Evolutionary conservation across 2,888 invertebrate species (phyloP), one percentile per base, ranked within the genome.

Genomic region (Nysson spinosus): DNA sequence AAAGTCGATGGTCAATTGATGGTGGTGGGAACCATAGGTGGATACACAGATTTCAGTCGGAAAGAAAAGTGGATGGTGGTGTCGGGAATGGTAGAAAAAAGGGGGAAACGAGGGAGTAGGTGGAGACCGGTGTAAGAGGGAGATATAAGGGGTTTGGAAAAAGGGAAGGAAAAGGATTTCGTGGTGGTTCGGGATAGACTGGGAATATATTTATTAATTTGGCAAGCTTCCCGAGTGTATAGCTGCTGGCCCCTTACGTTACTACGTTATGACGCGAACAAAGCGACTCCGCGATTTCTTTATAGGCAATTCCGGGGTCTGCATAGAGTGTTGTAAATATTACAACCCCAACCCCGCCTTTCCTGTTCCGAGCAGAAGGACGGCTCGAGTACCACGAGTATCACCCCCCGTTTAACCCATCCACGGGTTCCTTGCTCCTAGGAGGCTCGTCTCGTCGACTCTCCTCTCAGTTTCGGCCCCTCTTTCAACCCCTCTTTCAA

Each of bases 161-260:
- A 51, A 40, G 24, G 17, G 7, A 54, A 39, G 28, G 43, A 35
- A 19, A 46, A 51, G 63, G 54, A 51, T 39, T 39, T 47, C 56
- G 52, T 50, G 55, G 54, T 55, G 73, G n/a, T n/a, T n/a, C n/a
- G n/a, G 68, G 72, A 81, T 84, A 78, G 82, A 79, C 81, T 78
- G 78, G n/a, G 79, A 81, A 85, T 85, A 82, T 86, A 86, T 86
- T 86, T 86, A 86, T 86, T 86, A 86, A 86, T 86, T 86, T 86
- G 86, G 85, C 85, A 83, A 79, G 69, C 76, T 70, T 84, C 84
- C 85, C 84, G 79, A 72, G 73, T 78, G 79, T 83, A 79, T 80
- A 81, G 82, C 79, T 76, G 70, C 77, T 77, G 75, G 77, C 79
- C 77, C 77, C 79, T 83, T 83, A 81, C 83, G 81, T 85, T 83